phyloP scores from a whole-genome alignment of 2,113 vertebrate species.

The Pterocles orientalis region DNA sequence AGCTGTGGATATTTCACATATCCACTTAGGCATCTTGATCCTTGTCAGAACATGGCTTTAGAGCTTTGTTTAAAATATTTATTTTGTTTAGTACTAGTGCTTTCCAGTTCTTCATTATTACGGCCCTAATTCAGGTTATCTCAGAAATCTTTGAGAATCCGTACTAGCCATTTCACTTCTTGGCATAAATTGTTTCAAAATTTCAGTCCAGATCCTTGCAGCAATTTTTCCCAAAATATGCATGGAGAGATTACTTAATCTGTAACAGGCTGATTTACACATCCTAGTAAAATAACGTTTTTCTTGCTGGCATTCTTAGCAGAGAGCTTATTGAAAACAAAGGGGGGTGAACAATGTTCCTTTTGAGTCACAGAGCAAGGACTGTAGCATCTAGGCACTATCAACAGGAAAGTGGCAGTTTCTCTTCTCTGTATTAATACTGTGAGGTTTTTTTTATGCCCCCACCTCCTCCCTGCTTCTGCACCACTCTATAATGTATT shows the following conservation, averaged over 20 bases:
- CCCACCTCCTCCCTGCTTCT: not conserved
- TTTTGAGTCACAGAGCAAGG: not conserved
- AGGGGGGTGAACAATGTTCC: not conserved
- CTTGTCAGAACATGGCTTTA: not conserved
- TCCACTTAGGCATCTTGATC: not conserved
- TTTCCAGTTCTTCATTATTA: not conserved
- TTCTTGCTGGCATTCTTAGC: not conserved
- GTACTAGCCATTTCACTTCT: not conserved
- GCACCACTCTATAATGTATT: not conserved
- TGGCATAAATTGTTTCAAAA: not conserved
- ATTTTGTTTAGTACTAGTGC: not conserved
- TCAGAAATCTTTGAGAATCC: not conserved
- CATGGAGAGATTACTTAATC: not conserved
- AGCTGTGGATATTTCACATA: not conserved
- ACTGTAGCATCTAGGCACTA: not conserved
- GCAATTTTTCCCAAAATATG: not conserved
- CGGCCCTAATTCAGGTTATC: not conserved
- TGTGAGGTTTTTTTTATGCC: not conserved
- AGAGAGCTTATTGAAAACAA: not conserved
- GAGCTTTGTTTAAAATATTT: not conserved
- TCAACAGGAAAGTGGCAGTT: not conserved
- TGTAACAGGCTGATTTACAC: not conserved
- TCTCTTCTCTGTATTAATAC: not conserved
- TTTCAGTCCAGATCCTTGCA: not conserved
- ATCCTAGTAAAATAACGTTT: not conserved